Conservation (phyloP, 2,113 vertebrate genomes). For the Callithrix jacchus region DNA sequence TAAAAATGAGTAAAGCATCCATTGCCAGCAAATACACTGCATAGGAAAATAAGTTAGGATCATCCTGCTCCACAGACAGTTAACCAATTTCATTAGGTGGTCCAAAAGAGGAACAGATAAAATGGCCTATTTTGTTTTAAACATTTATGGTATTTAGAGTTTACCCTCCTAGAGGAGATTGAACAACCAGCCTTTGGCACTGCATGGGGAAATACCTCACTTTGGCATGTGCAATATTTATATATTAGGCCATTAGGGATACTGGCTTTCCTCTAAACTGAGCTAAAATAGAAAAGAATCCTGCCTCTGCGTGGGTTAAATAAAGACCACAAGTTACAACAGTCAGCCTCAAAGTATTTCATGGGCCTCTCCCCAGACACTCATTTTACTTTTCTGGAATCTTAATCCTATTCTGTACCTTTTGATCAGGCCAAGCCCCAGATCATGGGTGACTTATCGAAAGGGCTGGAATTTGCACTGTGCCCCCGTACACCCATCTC, state of each 20-base stretch:
- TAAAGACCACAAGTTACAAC: slow-evolving; percentile 52
- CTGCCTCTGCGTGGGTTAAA: slow-evolving; percentile 37
- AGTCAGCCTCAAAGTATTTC: not conserved
- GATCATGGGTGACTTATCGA: slow-evolving; percentile 67
- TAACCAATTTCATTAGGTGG: not conserved
- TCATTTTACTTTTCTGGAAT: slow-evolving; percentile 78
- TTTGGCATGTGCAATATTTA: not conserved
- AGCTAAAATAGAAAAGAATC: slow-evolving; percentile 65
- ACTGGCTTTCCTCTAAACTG: slow-evolving; percentile 53
- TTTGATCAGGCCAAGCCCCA: slow-evolving; percentile 77
- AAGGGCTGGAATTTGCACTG: slow-evolving; percentile 81
- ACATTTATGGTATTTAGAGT: not conserved
- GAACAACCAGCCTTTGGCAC: not conserved
- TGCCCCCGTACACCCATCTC: slow-evolving; percentile 74
- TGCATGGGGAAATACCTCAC: not conserved
- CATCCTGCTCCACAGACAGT: not conserved
- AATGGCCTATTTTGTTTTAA: not conserved
- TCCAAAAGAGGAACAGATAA: not conserved
- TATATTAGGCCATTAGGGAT: slow-evolving; percentile 16
- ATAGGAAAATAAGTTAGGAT: not conserved
- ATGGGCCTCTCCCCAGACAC: slow-evolving; percentile 51
- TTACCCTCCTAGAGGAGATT: not conserved
- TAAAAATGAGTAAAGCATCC: not conserved
- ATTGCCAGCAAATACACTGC: not conserved
- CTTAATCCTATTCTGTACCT: slow-evolving; percentile 81